Base-by-base conservation (phyloP, 2,888 invertebrate genomes). In the Serrognathus titanus region DNA sequence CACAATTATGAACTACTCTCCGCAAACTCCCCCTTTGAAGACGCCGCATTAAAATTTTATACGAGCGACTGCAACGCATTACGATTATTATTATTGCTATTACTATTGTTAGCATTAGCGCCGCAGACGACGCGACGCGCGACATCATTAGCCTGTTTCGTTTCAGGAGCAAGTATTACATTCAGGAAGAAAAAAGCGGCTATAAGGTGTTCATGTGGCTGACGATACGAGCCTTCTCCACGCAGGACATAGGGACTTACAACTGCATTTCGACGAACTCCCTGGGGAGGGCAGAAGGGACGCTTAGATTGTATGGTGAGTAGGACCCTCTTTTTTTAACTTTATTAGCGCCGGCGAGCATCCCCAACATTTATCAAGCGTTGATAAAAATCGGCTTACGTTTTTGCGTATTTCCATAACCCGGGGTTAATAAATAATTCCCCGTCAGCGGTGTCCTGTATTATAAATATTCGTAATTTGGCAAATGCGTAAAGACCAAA, bases 201-300 rank as follows among this genome's bases (percentile, higher is more conserved):
- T 91, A 90, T 80, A 88, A 86, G 71, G 88, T 88, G 60, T 84
- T 83, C 53, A 90, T 90, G 89, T 85, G 85, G 82, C 81, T 78
- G 55, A 68, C 81, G 57, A 84, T 86, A 67, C 79, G 81, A 70
- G 79, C 81, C 66, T 85, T 86, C 70, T 78, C 79, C 49, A 73
- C 73, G 53, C 75, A 77, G 47, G 86, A 86, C 71, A 81, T 83
- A 58, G 85, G 85, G 48, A 82, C 83, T 45, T 86, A 86, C 76
- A 83, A 82, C 70, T 87, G 87, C 71, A 86, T 89, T 54, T 88
- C 90, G 54, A 89, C 89, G 53, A 91, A 91, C 77, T 89, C 89
- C 1, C 79, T 90, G 49, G 90, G 90, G 57, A 86, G 84, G 70
- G 89, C 88, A 12, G 90, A 91, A 72, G 89, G 88, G 41, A 88